Evolutionary conservation across 2,888 invertebrate genomes (phyloP), one percentile per base, ranked within the genome.

Genomic region (Eledone cirrhosa): DNA sequence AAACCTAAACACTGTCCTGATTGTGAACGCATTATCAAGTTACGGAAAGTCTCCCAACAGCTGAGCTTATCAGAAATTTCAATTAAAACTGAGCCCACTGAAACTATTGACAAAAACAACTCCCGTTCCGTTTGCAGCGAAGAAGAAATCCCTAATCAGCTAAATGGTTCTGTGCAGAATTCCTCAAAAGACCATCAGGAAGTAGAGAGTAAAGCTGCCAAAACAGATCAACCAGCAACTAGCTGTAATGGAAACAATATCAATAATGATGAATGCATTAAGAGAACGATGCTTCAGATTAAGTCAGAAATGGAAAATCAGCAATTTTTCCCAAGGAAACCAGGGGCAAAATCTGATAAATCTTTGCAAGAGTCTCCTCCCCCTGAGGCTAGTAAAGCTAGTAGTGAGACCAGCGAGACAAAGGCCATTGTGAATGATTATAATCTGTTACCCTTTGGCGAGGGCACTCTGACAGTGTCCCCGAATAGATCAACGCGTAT

Each of bases 1-100:
- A 72, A 72, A 41, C 72, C 72, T 22, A 72, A 72, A 24, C 72
- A 72, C 19, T 72, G 72, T 72, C 72, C 72, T n/a, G 72, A 72
- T 72, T 72, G 72, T 33, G 72, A 72, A 41, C 72, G 72, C 7
- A 72, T 72, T 31, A 72, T 72, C 41, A 72, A 72, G n/a, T 72
- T 72, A 33, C 72, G 72, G 4, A 72, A 72, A 72, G 72, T 72
- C 41, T 72, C 72, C 41, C 72, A 72, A 72, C 33, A 72, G 19
- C 24, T 72, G 29, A 41, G 72, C n/a, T 41, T 72, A 41, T 41
- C 33, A 41, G 72, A 72, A 2, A 11, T 11, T 41, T 11, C 5
- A 41, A 2, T 41, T 8, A 41, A 41, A 41, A 41, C 11, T 41
- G 41, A 41, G 11, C 41, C 41, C 5, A 41, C 41, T 41, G 33